phyloP scores from a whole-genome alignment of 2,113 vertebrate species.

The Dermatemys mawii region DNA sequence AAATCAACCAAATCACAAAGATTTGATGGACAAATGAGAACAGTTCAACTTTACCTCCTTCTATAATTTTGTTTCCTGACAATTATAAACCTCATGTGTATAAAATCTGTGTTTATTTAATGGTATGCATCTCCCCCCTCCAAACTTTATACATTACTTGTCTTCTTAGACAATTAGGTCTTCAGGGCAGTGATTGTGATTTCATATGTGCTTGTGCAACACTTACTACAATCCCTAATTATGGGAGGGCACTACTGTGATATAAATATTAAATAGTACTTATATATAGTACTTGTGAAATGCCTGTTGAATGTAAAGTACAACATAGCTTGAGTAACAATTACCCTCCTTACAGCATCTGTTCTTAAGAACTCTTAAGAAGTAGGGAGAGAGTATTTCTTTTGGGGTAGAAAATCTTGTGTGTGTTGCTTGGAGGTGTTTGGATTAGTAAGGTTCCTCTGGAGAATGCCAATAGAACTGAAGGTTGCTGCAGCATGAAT shows the following conservation, averaged over 20 bases:
- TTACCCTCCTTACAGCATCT: not conserved
- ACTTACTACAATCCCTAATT: not conserved
- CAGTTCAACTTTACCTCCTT: not conserved
- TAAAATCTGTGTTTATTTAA: not conserved
- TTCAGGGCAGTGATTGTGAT: not conserved
- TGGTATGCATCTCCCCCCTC: not conserved
- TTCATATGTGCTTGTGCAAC: not conserved
- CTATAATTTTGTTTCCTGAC: not conserved
- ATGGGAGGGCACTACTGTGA: not conserved
- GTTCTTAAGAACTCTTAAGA: not conserved
- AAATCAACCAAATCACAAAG: not conserved
- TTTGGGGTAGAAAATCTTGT: not conserved
- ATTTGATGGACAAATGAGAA: not conserved
- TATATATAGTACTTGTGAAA: not conserved
- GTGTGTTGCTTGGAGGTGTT: not conserved
- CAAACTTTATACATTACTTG: not conserved
- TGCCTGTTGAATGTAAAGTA: not conserved
- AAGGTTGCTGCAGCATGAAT: not conserved
- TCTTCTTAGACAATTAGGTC: fast-evolving
- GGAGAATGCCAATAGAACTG: not conserved
- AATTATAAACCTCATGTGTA: not conserved
- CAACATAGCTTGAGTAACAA: not conserved
- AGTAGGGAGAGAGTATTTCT: not conserved
- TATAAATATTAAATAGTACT: not conserved
- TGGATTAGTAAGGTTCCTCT: fast-evolving